Conservation (phyloP, 2,888 invertebrate genomes). For the Heliothis peltigera region DNA sequence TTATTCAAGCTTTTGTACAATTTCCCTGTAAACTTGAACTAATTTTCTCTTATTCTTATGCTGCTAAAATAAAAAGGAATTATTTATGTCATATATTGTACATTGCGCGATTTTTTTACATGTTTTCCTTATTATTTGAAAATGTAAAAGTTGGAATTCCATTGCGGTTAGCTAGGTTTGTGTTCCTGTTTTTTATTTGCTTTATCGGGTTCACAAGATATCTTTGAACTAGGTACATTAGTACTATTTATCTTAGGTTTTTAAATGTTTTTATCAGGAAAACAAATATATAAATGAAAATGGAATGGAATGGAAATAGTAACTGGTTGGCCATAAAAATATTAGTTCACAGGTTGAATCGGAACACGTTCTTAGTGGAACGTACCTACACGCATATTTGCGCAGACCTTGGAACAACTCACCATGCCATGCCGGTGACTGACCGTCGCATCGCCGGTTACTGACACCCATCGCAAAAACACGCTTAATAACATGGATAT, state of each 20-base stretch:
- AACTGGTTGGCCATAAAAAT: slow-evolving; percentile 2
- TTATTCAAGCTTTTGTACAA: no score
- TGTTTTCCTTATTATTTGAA: slow-evolving; percentile 1
- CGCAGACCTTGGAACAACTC: slow-evolving; percentile 75
- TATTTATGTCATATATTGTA: no score
- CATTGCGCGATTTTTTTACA: background rate
- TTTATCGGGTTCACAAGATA: background rate
- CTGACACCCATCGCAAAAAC: slow-evolving; percentile 77
- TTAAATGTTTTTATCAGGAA: no score
- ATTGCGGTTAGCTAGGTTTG: slow-evolving; percentile 2
- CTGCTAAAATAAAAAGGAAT: no score
- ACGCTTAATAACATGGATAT: slow-evolving; percentile 60
- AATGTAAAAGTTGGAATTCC: background rate
- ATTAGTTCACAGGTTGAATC: slow-evolving; percentile 31
- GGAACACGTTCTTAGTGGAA: slow-evolving; percentile 44
- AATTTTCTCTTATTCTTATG: no score
- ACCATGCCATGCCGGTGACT: slow-evolving; percentile 78
- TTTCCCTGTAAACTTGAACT: no score
- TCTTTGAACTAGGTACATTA: background rate
- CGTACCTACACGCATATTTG: slow-evolving; percentile 65
- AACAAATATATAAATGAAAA: no score
- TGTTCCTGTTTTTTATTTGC: background rate
- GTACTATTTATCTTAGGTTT: no score
- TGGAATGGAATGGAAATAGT: background rate
- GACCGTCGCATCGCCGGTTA: slow-evolving; percentile 80